A percentile compares a stretch with the other conserved stretches of the same genome.
Evolutionary conservation across 2,888 invertebrate species (phyloP).

Genomic region (Dryocosmus kuriphilus): DNA sequence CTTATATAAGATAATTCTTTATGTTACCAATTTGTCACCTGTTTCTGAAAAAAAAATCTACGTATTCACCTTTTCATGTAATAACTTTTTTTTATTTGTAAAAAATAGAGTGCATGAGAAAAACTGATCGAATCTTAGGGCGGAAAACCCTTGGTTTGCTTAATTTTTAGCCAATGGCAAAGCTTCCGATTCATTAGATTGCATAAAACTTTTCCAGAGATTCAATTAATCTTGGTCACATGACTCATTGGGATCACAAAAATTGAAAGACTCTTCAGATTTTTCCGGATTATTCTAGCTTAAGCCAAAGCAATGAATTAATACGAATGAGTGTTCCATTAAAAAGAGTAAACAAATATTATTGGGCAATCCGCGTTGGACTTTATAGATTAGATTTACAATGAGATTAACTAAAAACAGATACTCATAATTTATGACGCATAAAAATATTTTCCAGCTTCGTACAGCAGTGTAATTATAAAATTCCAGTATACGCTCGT

Average conservation of each 20-base stretch:
- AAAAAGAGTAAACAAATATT: neutral
- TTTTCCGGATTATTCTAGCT: neutral
- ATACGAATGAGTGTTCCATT: neutral
- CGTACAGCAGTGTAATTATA: neutral
- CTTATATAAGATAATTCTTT: too few species aligned
- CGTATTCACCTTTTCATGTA: too few species aligned
- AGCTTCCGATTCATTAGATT: slow-evolving; percentile 18
- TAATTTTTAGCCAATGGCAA: too few species aligned
- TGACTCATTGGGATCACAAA: slow-evolving; percentile 8
- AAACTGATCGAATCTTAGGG: too few species aligned
- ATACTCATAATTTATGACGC: neutral
- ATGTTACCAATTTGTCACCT: too few species aligned
- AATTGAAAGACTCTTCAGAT: slow-evolving; percentile 18
- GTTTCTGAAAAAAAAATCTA: too few species aligned
- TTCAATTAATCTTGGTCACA: slow-evolving; percentile 25
- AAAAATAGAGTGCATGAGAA: too few species aligned
- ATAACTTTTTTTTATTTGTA: too few species aligned
- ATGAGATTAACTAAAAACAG: neutral
- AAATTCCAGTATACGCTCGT: slow-evolving; percentile 1
- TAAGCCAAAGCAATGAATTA: neutral
- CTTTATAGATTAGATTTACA: too few species aligned
- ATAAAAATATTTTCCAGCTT: neutral
- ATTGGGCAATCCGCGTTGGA: too few species aligned
- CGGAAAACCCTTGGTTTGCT: too few species aligned
- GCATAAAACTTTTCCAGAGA: slow-evolving; percentile 28